Base-by-base conservation (phyloP, 2,888 invertebrate species). In the Acanthosepion pharaonis region DNA sequence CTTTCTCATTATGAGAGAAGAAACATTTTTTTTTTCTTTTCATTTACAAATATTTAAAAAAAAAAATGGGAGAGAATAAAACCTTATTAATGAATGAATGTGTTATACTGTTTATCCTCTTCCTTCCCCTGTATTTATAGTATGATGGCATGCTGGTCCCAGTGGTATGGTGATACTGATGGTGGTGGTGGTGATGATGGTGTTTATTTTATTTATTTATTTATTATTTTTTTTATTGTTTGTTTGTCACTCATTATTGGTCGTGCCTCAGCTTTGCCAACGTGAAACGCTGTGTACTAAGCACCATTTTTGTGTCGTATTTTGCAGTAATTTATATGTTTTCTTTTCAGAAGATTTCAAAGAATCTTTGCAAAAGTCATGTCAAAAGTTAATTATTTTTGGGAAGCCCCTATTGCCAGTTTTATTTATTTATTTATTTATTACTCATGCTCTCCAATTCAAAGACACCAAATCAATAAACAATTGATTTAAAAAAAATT, bases 301-400 rank as follows among this genome's bases (percentile, higher is more conserved):
- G 78, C 78, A 78, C 78, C 78, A 33, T 78, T 78, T 78, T 78
- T 78, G n/a, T 78, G 78, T 78, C n/a, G 78, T 78, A 78, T 78
- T 78, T 78, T 78, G 78, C 78, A n/a, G 78, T 78, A 78, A 78
- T 33, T n/a, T 64, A 23, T 28, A 25, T 78, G 4, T 78, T 78
- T 78, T 4, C n/a, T 78, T 78, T 78, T 78, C 78, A 78, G 78
- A 78, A 78, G n/a, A n/a, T n/a, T n/a, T n/a, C 9, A 78, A 78
- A n/a, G n/a, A 78, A n/a, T 78, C 78, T 78, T 78, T 78, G 23
- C 78, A 78, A 78, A 78, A 78, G 78, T 78, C 78, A 78, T 78
- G 78, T 78, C 78, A 78, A 78, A 78, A 78, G 78, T 78, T 78
- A 78, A 78, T 78, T 6, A 23, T 59, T 59, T 59, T 59, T 59